These are phyloP conservation scores for Cyrtonyx montezumae DNA, from an alignment of 2,113 vertebrate species.

Conservation along the genomic window DNA sequence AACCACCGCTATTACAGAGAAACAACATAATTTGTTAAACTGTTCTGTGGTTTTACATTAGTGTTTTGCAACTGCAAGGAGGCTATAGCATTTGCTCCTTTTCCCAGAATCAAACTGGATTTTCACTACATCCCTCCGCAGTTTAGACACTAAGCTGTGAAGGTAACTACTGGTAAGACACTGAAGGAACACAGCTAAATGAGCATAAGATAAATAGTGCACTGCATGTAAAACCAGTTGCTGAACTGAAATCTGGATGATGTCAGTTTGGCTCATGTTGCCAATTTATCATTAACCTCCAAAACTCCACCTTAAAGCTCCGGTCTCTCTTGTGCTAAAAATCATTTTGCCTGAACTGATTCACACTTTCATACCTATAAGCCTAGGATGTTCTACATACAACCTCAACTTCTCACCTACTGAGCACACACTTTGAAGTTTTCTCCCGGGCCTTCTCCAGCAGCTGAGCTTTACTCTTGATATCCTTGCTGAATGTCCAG, in stretches of 20 bases:
- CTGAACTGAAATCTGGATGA: neutral
- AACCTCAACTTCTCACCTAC: neutral
- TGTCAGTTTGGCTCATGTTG: neutral
- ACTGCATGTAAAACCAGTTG: neutral
- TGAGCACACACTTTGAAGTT: neutral
- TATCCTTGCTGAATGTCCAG: neutral
- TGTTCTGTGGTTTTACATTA: slow-evolving; percentile 21
- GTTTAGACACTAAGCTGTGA: neutral
- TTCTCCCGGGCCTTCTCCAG: neutral
- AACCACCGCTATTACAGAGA: neutral
- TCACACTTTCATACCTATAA: neutral
- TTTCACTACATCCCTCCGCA: neutral
- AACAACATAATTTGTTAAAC: slow-evolving; percentile 5
- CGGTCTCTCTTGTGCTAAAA: neutral
- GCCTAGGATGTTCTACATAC: neutral
- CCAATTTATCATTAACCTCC: neutral
- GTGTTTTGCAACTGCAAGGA: neutral
- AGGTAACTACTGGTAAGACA: neutral
- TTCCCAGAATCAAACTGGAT: neutral
- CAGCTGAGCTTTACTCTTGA: neutral
- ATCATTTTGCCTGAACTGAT: neutral
- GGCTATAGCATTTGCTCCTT: neutral
- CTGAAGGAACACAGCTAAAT: neutral
- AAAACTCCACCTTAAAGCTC: neutral
- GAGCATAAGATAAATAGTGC: neutral